Base-by-base conservation (phyloP, 2,113 vertebrate species). In the Macquaria ambigua region DNA sequence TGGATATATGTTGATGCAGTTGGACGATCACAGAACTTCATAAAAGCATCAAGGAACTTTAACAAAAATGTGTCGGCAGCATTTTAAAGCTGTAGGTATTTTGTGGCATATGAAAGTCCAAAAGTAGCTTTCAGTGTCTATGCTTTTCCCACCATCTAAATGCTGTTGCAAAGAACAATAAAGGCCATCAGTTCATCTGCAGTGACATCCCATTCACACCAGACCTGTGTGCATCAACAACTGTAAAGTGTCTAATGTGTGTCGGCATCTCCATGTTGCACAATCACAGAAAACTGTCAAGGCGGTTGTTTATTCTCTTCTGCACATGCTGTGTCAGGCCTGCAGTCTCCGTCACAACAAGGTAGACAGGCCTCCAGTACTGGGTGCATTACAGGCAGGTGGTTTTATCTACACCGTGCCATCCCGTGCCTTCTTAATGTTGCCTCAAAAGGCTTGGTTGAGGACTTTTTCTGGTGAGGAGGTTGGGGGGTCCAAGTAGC, bases 1-100 rank as follows among this genome's bases (percentile, higher is more conserved):
- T 83, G 74, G 23, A 62, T 77, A 12, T 39, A 53, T 23, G 12
- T 37, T 23, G 69, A 43, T 56, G 74, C n/a, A 68, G 46, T 55
- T 76, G 52, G 41, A 41, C n/a, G 5, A 72, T 20, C n/a, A 74
- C 18, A 74, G 34, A 73, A 71, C 63, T 63, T 76, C 56, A 74
- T 10, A 59, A 56, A 14, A 50, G 34, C 58, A 77, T 69, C 34
- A 77, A 69, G 41, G 28, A 72, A 43, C 63, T 70, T 77, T 6
- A 71, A 31, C 2, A 72, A 46, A 71, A 81, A 83, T 55, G 25
- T n/a, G 46, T 39, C 8, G 1, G 9, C 39, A n/a, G 53, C 21
- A 52, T 71, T 62, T 39, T 41, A 52, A 52, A 61, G 48, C n/a
- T 20, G 18, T 16, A n/a, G 63, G 11, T 55, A 39, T n/a, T 52